phyloP scores from a whole-genome alignment of 2,888 invertebrate species.

The Microplitis deprimator region DNA sequence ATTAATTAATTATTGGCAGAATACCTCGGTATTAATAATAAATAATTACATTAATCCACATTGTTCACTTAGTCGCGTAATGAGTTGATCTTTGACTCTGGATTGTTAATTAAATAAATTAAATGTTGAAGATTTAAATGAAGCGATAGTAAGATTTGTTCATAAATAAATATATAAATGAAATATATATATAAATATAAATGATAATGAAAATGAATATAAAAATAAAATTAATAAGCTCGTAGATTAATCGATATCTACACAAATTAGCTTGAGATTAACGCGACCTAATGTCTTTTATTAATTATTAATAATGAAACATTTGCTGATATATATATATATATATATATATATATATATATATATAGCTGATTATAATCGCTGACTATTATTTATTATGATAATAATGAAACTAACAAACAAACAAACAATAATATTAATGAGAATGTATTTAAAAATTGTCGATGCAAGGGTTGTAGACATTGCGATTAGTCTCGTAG shows the following conservation, averaged over 20 bases:
- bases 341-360: constrained; percentile 13
- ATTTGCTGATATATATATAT: constrained; percentile 32
- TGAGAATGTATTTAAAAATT: not conserved
- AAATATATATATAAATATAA: not conserved
- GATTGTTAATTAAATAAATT: not conserved
- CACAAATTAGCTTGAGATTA: not conserved
- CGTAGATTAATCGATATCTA: constrained; percentile 41
- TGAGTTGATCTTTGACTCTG: constrained; percentile 19
- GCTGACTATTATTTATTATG: constrained; percentile 41
- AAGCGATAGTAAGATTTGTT: constrained; percentile 8
- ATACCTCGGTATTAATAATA: not conserved
- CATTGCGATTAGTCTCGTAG: not conserved
- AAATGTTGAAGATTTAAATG: constrained; percentile 21
- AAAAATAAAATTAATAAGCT: constrained; percentile 27
- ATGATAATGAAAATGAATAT: not conserved
- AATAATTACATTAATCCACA: not conserved
- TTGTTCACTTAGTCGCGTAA: constrained; percentile 40
- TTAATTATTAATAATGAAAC: constrained; percentile 27
- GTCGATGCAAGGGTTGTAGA: not conserved
- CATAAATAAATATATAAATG: not conserved
- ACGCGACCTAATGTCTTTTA: not conserved
- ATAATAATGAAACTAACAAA: constrained; percentile 8
- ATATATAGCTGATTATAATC: constrained; percentile 46
- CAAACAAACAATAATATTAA: constrained; percentile 38
- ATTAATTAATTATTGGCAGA: constrained; percentile 7